Conservation (phyloP, 2,113 vertebrate species). For the Neolamprologus devosi region DNA sequence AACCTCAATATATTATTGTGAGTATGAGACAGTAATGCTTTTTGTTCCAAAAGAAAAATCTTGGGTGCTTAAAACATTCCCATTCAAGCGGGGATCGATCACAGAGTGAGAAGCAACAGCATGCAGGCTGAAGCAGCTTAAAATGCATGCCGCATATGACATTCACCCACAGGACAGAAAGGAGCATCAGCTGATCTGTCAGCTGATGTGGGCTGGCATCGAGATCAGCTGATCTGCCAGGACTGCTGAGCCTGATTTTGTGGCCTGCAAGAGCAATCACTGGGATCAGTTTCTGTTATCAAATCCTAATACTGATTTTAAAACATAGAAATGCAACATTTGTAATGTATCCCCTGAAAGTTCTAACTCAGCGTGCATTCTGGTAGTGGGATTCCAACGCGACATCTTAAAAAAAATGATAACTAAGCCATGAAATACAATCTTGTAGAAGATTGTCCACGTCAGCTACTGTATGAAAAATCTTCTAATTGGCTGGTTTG, state of each 20-base stretch:
- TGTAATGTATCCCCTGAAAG: accelerated
- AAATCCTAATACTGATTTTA: not conserved
- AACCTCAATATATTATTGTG: not conserved
- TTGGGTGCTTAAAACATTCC: not conserved
- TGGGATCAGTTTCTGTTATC: not conserved
- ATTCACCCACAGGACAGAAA: not conserved
- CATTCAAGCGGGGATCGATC: not conserved
- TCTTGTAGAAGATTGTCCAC: not conserved
- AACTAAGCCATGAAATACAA: not conserved
- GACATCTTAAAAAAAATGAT: not conserved
- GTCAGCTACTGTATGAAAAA: not conserved
- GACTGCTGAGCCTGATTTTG: not conserved
- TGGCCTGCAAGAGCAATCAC: not conserved
- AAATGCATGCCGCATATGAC: not conserved
- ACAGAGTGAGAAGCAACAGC: not conserved
- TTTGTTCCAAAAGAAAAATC: not conserved
- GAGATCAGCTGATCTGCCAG: not conserved
- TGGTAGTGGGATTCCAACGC: not conserved
- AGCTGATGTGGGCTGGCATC: not conserved
- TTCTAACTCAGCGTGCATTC: not conserved
- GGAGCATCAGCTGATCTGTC: not conserved
- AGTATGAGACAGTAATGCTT: not conserved
- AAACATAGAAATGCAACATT: not conserved
- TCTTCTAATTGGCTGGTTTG: not conserved
- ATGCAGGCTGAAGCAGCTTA: not conserved